phyloP scores from a whole-genome alignment of 2,113 vertebrate genomes.

The Fulmarus glacialis region DNA sequence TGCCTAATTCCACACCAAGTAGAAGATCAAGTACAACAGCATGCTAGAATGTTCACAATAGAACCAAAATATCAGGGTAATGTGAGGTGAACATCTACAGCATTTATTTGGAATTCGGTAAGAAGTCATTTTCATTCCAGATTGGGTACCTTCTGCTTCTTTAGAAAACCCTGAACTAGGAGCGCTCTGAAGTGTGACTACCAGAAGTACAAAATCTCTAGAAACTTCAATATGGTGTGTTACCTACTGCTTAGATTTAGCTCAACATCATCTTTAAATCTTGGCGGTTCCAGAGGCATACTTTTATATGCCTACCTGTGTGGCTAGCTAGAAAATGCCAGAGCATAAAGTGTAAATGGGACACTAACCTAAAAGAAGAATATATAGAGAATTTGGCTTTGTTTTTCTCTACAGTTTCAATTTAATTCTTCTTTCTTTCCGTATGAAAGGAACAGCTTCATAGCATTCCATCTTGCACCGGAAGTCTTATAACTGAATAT shows the following conservation, averaged over 20 bases:
- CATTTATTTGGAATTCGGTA: conserved; percentile 1
- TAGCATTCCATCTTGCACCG: conserved; percentile 13
- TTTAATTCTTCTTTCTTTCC: background rate
- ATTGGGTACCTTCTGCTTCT: conserved; percentile 36
- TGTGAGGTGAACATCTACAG: background rate
- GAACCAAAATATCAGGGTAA: conserved; percentile 25
- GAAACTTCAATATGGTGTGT: conserved; percentile 29
- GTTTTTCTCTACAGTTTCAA: background rate
- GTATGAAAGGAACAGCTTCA: background rate
- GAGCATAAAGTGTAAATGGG: background rate
- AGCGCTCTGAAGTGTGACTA: conserved; percentile 11
- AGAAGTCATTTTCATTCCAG: conserved; percentile 33
- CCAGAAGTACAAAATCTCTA: conserved; percentile 18
- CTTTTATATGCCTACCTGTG: background rate
- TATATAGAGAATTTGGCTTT: background rate
- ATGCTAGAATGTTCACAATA: conserved; percentile 24
- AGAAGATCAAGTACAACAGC: conserved; percentile 16
- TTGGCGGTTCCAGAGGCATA: background rate
- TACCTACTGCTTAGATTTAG: conserved; percentile 22
- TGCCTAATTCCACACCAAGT: conserved; percentile 46
- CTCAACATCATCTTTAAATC: background rate
- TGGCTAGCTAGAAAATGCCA: background rate
- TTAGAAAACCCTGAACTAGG: conserved; percentile 18
- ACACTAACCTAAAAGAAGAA: background rate
- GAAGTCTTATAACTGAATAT: background rate